phyloP scores from a whole-genome alignment of 2,113 vertebrate species.

The Rhadina sibilatrix region DNA sequence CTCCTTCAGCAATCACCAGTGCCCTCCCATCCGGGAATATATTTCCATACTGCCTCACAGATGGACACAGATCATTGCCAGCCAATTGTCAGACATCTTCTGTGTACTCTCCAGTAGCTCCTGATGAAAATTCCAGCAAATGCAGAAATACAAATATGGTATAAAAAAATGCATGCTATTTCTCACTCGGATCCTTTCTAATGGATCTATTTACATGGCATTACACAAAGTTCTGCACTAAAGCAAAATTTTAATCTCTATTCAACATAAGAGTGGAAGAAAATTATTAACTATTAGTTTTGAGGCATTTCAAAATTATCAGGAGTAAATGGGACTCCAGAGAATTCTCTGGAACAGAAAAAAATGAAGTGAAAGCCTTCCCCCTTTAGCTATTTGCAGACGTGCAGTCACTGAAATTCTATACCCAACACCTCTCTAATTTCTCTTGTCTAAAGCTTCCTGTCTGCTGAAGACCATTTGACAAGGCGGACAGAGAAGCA shows the following conservation, averaged over 20 bases:
- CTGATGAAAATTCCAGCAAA: background rate
- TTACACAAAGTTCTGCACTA: background rate
- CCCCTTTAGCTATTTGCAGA: conserved; percentile 57
- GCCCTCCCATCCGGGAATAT: background rate
- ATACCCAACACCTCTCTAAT: conserved; percentile 33
- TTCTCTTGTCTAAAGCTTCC: conserved; percentile 48
- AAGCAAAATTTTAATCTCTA: background rate
- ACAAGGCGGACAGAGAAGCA: conserved; percentile 8
- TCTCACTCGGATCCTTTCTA: background rate
- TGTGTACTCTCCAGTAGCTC: background rate
- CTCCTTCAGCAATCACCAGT: background rate
- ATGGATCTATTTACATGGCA: background rate
- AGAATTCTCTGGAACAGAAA: conserved; percentile 59
- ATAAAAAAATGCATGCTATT: background rate
- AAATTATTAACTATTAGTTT: conserved; percentile 34
- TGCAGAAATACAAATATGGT: background rate
- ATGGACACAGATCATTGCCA: background rate
- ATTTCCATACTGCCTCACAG: background rate
- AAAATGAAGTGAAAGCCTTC: conserved; percentile 49
- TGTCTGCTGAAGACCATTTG: conserved; percentile 43
- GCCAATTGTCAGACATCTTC: background rate
- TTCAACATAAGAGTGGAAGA: background rate
- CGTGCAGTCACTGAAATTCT: conserved; percentile 48
- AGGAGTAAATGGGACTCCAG: conserved; percentile 41
- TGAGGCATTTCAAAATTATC: background rate